Base-by-base conservation (phyloP, 2,888 invertebrate genomes). In the Pristionchus exspectatus region DNA sequence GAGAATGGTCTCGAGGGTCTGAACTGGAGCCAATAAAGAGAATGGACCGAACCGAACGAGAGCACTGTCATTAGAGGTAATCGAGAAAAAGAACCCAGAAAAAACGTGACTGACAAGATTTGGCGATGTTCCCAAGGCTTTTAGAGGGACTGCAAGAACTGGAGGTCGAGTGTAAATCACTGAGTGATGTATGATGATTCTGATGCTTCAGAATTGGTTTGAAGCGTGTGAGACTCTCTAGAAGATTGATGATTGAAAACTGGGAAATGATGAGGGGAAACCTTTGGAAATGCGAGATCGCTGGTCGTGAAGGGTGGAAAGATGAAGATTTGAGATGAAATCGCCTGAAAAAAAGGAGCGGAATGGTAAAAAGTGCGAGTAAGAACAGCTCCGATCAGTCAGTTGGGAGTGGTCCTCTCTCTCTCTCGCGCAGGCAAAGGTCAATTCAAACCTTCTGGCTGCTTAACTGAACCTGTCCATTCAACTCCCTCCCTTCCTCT, bases 401-500 rank as follows among this genome's bases (percentile, higher is more conserved):
- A 63, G 63, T 63, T 63, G 50, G 81, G 50, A 50, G 81, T 81
- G 50, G 81, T 81, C 27, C 44, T 54, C 81, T 50, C 81, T 54
- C 44, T 54, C 81, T 50, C 81, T 81, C 81, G 30, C 44, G 54
- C 44, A 77, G 24, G 77, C 14, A 69, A 87, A 87, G 87, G 87
- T 87, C 69, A 87, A 69, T 50, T 54, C 50, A 30, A 63, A 44
- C 87, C 87, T 87, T 69, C 84, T 69, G 44, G 14, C 69, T 59
- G 87, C 87, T 87, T 87, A 38, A 69, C 50, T 87, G 66, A 87
- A 87, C 87, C 87, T 87, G 87, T 87, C 84, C 84, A 84, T 56
- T 56, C 44, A 50, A 63, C 50, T 87, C 69, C 21, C 30, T 44
- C 27, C 69, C 69, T 50, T 44, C 27, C 69, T 69, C 87, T 66